Evolutionary conservation across 1,140 invertebrate species (phyloP).

Genomic region (Drosophila insularis): DNA sequence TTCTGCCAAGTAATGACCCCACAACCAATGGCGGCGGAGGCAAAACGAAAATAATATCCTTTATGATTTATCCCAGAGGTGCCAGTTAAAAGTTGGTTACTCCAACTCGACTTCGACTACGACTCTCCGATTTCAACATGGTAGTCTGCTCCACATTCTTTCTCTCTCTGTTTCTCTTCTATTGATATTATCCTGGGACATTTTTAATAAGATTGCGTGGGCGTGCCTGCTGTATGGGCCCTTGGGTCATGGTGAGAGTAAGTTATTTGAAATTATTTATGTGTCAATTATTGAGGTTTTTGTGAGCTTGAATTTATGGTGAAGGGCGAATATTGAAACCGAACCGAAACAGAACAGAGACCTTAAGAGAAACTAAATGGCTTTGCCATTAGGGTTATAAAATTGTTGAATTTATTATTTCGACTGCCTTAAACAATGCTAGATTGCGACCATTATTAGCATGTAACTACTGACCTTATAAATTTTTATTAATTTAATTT

Average conservation of each 20-base stretch:
- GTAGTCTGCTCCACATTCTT: no score
- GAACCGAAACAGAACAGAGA: not conserved
- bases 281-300: conserved; percentile 58
- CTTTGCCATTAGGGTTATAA: not conserved
- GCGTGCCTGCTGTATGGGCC: conserved; percentile 24
- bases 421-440: conserved; percentile 16
- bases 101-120: conserved; percentile 36
- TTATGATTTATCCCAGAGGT: conserved; percentile 68
- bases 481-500: conserved; percentile 89
- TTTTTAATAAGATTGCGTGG: conserved; percentile 67
- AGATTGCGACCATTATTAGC: conserved; percentile 83
- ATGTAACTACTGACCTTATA: conserved; percentile 85
- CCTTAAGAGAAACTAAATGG: not conserved
- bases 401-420: conserved; percentile 1
- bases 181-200: conserved; percentile 48
- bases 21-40: not conserved
- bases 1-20: conserved; percentile 34
- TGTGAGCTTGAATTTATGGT: conserved; percentile 4
- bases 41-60: conserved; percentile 53
- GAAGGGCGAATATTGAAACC: no score
- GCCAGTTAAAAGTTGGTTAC: conserved; percentile 59
- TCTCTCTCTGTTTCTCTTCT: not conserved
- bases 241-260: conserved; percentile 23
- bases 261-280: conserved; percentile 68
- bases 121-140: conserved; percentile 16